phyloP scores from a whole-genome alignment of 2,113 vertebrate genomes.

The Lonchura striata region DNA sequence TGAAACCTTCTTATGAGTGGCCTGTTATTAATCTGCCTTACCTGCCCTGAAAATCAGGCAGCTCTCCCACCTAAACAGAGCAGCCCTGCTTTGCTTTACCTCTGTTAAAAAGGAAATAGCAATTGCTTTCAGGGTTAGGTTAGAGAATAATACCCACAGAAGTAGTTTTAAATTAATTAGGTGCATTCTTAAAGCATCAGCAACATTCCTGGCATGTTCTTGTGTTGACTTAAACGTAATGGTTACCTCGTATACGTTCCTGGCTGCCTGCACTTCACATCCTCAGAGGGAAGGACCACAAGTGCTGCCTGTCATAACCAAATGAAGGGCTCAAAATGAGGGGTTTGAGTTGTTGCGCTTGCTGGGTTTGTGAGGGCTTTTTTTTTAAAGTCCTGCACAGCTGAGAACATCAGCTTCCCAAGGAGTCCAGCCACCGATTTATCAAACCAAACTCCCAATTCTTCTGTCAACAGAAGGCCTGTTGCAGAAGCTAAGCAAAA shows the following conservation, averaged over 20 bases:
- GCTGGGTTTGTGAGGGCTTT: background rate
- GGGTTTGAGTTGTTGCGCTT: background rate
- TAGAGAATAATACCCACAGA: background rate
- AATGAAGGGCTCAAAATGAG: background rate
- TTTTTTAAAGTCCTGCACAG: background rate
- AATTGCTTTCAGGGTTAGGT: background rate
- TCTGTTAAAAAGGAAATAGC: background rate
- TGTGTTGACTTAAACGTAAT: conserved; percentile 32
- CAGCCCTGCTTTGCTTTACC: background rate
- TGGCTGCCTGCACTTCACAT: background rate
- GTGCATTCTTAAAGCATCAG: conserved; percentile 49
- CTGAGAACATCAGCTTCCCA: background rate
- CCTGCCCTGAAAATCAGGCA: conserved; percentile 64
- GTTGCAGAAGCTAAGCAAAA: background rate
- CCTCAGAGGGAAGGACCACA: background rate
- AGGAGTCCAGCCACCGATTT: rapidly evolving
- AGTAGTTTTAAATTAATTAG: conserved; percentile 52
- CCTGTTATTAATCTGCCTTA: conserved; percentile 76
- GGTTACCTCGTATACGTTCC: background rate
- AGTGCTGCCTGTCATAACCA: background rate
- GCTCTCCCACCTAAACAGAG: conserved; percentile 50
- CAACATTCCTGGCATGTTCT: conserved; percentile 39
- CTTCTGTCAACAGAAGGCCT: background rate
- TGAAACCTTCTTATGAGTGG: conserved; percentile 77
- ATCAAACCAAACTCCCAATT: background rate